phyloP scores from a whole-genome alignment of 2,888 invertebrate genomes.

The Boloria euphrosyne region DNA sequence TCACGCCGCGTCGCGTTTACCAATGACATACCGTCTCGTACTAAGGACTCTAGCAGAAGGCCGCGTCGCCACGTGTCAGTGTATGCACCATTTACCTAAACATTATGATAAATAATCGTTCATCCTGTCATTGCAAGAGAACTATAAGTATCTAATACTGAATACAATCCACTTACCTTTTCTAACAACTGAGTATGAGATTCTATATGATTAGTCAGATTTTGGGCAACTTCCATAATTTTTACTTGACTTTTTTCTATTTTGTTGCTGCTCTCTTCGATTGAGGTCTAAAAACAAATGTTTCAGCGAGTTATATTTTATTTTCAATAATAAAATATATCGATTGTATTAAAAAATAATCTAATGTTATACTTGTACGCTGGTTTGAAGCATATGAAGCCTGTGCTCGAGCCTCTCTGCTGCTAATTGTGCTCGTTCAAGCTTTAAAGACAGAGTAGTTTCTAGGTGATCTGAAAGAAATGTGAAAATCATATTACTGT shows the following conservation, averaged over 20 bases:
- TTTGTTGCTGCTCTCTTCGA: slow-evolving; percentile 70
- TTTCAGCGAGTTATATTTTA: not conserved
- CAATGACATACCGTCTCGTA: slow-evolving; percentile 76
- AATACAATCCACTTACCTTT: slow-evolving; percentile 56
- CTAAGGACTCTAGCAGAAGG: slow-evolving; percentile 69
- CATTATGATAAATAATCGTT: slow-evolving; percentile 14
- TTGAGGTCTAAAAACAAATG: slow-evolving; percentile 65
- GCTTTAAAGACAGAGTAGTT: slow-evolving; percentile 70
- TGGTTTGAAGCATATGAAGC: slow-evolving; percentile 73
- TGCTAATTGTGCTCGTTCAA: slow-evolving; percentile 76
- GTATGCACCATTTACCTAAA: slow-evolving; percentile 84
- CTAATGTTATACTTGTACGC: slow-evolving; percentile 61
- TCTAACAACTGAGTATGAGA: slow-evolving; percentile 67
- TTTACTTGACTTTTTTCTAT: slow-evolving; percentile 68
- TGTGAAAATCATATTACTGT: slow-evolving; percentile 33
- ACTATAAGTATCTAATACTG: not conserved
- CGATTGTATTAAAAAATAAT: not conserved
- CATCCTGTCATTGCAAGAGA: not conserved
- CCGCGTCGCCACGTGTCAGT: slow-evolving; percentile 83
- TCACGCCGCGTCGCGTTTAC: slow-evolving; percentile 80
- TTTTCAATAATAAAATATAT: not conserved
- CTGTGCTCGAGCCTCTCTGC: slow-evolving; percentile 75
- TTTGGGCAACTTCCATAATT: slow-evolving; percentile 65
- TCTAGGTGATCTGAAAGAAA: slow-evolving; percentile 70
- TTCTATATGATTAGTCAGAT: slow-evolving; percentile 67